These are phyloP conservation scores for Platycnemis pennipes DNA, from an alignment of 2,888 invertebrate genomes.

Conservation along the genomic window DNA sequence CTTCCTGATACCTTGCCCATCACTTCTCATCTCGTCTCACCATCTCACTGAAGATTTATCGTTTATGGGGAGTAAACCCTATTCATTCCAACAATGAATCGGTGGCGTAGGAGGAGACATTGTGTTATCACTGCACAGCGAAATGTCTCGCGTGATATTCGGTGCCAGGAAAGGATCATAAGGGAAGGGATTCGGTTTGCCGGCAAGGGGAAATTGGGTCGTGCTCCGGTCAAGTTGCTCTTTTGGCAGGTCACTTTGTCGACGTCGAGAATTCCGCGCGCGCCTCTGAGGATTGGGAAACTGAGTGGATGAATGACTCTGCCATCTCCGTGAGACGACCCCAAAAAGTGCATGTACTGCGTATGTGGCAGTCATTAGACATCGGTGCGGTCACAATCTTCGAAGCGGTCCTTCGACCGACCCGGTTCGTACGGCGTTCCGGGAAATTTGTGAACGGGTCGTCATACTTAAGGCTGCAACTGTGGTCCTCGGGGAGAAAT, in stretches of 20 bases:
- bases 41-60: no score
- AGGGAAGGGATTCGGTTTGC: not conserved
- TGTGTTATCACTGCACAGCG: no score
- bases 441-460: not conserved
- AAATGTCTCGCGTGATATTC: no score
- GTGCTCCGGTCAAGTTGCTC: not conserved
- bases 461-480: not conserved
- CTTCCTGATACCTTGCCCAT: no score
- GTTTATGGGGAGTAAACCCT: no score
- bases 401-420: not conserved
- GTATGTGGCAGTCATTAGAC: not conserved
- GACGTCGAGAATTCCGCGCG: not conserved
- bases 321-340: no score
- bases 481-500: not conserved
- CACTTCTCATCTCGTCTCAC: no score
- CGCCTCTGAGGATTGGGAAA: no score
- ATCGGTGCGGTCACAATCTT: not conserved
- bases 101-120: no score
- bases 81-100: no score
- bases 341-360: not conserved
- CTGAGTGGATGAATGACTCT: no score
- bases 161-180: no score
- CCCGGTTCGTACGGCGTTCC: not conserved
- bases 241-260: not conserved
- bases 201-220: not conserved